These are phyloP conservation scores for Ptyas mucosa DNA, from an alignment of 2,113 vertebrate genomes.

Conservation along the genomic window DNA sequence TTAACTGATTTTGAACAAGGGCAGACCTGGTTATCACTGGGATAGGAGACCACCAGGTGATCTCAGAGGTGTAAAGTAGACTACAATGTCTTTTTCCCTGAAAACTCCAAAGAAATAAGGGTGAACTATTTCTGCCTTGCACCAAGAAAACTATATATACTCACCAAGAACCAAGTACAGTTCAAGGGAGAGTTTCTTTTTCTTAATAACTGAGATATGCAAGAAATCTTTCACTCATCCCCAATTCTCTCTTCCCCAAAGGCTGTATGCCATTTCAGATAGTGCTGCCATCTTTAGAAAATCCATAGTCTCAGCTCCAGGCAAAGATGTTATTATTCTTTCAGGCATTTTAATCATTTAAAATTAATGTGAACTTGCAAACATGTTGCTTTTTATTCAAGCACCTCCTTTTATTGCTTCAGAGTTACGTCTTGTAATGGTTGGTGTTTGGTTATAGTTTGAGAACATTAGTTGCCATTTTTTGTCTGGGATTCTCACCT, in stretches of 20 bases:
- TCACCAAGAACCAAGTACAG: background rate
- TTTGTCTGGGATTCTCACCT: background rate
- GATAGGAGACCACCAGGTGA: background rate
- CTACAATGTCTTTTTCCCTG: background rate
- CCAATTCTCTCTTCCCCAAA: background rate
- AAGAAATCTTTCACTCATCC: background rate
- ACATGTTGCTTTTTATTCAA: background rate
- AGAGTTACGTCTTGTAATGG: background rate
- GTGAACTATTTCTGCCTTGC: background rate
- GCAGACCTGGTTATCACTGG: background rate
- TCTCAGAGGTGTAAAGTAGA: background rate
- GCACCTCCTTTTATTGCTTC: background rate
- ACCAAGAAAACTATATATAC: background rate
- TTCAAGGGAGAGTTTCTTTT: background rate
- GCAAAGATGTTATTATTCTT: background rate
- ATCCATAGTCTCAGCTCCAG: background rate
- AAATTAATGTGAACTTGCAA: background rate
- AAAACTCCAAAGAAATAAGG: background rate
- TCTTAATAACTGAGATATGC: background rate
- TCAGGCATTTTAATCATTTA: background rate
- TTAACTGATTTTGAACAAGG: background rate
- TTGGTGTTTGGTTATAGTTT: background rate
- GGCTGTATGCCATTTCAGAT: background rate
- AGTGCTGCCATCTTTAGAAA: background rate
- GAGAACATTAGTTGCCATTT: background rate